Conservation (phyloP, 2,888 invertebrate genomes). For the Monochamus alternatus region DNA sequence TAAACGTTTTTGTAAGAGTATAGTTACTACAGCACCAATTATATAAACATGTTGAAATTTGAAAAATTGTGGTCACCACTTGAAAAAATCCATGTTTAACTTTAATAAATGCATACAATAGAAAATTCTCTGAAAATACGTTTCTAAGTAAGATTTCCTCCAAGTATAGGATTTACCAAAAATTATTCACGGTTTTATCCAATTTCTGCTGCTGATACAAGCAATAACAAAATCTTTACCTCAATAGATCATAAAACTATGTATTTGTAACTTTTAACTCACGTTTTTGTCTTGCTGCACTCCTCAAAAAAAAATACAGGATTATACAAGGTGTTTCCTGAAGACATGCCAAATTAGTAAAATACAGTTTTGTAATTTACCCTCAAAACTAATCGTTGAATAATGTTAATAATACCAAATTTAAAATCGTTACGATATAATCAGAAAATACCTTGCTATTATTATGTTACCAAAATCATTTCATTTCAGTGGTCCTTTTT, state of each 20-base stretch:
- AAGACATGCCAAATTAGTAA: not conserved
- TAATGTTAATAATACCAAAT: no score
- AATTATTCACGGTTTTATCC: conserved; percentile 18
- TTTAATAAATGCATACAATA: not conserved
- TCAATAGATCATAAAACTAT: conserved; percentile 18
- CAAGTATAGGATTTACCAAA: not conserved
- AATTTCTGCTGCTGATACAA: conserved; percentile 31
- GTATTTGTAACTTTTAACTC: not conserved
- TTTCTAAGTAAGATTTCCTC: no score
- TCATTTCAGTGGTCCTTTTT: not conserved
- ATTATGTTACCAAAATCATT: not conserved
- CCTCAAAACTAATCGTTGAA: no score
- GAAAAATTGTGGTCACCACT: no score
- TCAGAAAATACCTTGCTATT: not conserved
- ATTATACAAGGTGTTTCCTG: not conserved
- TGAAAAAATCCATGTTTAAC: no score
- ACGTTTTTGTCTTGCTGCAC: not conserved
- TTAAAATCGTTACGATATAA: no score
- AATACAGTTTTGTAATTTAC: no score
- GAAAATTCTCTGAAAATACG: no score
- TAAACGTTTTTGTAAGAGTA: no score
- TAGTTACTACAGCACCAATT: no score
- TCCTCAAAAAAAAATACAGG: not conserved
- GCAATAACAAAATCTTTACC: conserved; percentile 33
- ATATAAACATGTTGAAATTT: no score